Base-by-base conservation (phyloP, 2,888 invertebrate species). In the Drosophila colorata region DNA sequence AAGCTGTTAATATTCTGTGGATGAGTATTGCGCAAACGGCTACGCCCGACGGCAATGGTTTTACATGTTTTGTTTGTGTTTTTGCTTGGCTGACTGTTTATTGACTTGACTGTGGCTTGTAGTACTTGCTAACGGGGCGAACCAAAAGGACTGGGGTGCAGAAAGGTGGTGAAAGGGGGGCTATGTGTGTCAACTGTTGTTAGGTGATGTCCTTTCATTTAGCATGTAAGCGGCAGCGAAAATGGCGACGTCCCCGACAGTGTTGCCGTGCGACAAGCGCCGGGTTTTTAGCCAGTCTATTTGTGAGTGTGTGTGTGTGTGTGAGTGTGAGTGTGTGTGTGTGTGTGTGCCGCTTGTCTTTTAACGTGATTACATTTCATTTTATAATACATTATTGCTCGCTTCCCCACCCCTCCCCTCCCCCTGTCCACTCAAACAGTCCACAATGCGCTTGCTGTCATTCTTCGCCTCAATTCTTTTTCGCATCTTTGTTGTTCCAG, bases 301-400 rank as follows among this genome's bases (percentile, higher is more conserved):
- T 4, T 35, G 23, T 43, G 2, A 41, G 20, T 44, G 38, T 43
- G 3, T 55, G 18, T 48, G 8, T 7, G 11, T 20, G 18, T 25
- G 28, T 51, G 8, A 41, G 18, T 40, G 11, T 46, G 18, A 37
- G 38, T 58, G 40, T 53, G 46, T 13, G 14, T 49, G 41, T 46
- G 53, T 38, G 18, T 48, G 41, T 61, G 46, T 31, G 55, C 25
- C 46, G 71, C 61, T 72, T 71, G 67, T 67, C 72, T 72, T 74
- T 65, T 71, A 78, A 60, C 80, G 82, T 80, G 83, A 80, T 80
- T 80, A 82, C 80, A 72, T 82, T 80, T 65, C 68, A 59, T 67
- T 80, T 77, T 74, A 82, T 74, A 73, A 82, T 66, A 68, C 52
- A 61, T 63, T 56, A 52, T 41, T 51, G 16, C 20, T 13, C 38